phyloP scores from a whole-genome alignment of 2,113 vertebrate genomes.

The Gymnogyps californianus region DNA sequence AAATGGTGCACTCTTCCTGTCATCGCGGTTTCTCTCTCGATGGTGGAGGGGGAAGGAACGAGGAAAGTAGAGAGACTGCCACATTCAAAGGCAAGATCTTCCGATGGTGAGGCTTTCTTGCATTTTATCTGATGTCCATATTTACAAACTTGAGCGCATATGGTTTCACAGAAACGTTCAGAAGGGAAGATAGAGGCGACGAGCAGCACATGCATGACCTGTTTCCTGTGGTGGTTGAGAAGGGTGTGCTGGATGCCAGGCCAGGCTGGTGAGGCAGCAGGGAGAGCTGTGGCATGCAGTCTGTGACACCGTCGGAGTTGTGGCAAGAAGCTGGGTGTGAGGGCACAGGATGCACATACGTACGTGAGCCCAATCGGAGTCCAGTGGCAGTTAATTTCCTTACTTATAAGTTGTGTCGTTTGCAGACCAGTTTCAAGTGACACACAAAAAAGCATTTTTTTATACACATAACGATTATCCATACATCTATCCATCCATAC shows the following conservation, averaged over 20 bases:
- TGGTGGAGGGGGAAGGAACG: not conserved
- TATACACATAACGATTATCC: not conserved
- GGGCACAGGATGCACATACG: not conserved
- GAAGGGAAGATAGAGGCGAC: not conserved
- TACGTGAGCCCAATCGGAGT: not conserved
- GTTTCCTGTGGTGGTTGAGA: not conserved
- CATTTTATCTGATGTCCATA: not conserved
- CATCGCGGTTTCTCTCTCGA: not conserved
- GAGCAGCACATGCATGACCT: not conserved
- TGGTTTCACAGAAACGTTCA: not conserved
- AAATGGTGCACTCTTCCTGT: constrained; percentile 29
- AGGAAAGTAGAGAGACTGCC: not conserved
- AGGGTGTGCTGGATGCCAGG: not conserved
- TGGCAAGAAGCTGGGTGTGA: not conserved
- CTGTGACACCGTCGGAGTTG: rapidly evolving
- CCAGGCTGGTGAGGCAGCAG: not conserved
- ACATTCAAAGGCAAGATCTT: not conserved
- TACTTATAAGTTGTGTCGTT: not conserved
- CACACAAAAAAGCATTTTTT: not conserved
- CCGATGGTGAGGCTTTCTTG: not conserved
- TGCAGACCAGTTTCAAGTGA: not conserved
- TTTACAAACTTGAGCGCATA: not conserved
- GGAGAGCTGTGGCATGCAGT: not conserved
- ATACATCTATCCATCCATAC: no score
- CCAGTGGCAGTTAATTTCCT: not conserved